Base-by-base conservation (phyloP, 1,140 invertebrate genomes). In the Drosophila littoralis region DNA sequence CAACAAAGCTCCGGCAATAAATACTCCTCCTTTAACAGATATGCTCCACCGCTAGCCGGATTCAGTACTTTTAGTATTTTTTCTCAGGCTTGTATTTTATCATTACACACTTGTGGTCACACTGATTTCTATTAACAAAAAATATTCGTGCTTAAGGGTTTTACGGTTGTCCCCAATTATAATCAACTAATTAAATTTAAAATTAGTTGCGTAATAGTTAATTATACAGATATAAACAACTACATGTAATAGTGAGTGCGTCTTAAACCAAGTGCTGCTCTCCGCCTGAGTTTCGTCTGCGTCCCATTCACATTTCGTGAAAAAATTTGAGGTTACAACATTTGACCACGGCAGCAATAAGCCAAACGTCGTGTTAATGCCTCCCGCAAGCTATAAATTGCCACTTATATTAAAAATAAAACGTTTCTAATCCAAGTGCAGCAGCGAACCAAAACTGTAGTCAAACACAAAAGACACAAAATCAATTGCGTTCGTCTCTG, bases 321-420 rank as follows among this genome's bases (percentile, higher is more conserved):
- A 59, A 80, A 75, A 67, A 61, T 85, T 85, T 84, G 81, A 84
- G 81, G 81, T 84, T 84, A 84, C 54, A 61, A 67, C 65, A 70
- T 55, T 77, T 77, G 79, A 54, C 79, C 75, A 77, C 79, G 63
- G 68, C 57, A 52, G 81, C 68, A 83, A 67, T 51, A 46, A 70
- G 57, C 43, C 54, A 64, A 66, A 74, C 59, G 43, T 51, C 4
- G 58, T 43, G 69, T 86, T 85, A 81, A 85, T 85, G 82, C 77
- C 64, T 57, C 55, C 57, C 7, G 63, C 10, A 60, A 77, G 38
- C 46, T 51, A 48, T 42, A 75, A 51, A 60, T 84, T 77, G 22
- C 48, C 17, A 32, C 9, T 59, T 45, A 40, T 15, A 64, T 69
- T 57, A n/a, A 70, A 67, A 51, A 66, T 55, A 70, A 85, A 85